Evolutionary conservation across 2,888 invertebrate genomes (phyloP), one percentile per base, ranked within the genome.

Genomic region (Saturnia japonica): DNA sequence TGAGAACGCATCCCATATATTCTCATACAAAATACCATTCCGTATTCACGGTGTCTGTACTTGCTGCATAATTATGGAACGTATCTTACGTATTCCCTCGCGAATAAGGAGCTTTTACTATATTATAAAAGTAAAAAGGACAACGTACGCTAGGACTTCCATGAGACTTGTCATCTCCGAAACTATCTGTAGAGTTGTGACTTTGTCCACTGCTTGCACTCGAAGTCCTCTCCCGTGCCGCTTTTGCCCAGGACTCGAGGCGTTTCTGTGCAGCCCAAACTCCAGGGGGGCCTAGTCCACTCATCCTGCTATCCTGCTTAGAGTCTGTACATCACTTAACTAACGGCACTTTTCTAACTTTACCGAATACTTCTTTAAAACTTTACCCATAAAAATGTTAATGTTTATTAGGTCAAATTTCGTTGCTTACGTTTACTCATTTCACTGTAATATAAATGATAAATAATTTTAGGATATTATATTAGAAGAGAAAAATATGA

Each of bases 261-360:
- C 96, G 91, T 86, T 96, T 96, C 88, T 97, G 96, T 42, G 96
- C 96, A 74, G 96, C 96, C 96, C 96, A 97, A 79, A 96, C 96
- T 73, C 96, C 95, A 22, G 96, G 96, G 72, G 96, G 96, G 78
- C 96, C 96, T 80, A 96, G 91, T 72, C 96, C 96, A 88, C 96
- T 95, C 95, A 95, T 95, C 72, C 76, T 86, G 73, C 72, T 74
- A 95, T 95, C 72, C 76, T 86, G 73, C 72, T 74, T 73, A 77
- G 71, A 79, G 74, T 77, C 71, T 70, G 77, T 73, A 75, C 84
- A 82, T 82, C 80, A 85, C 84, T 81, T 74, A 72, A 76, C 74
- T 72, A 67, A 73, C 42, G 71, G 25, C 66, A 68, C 62, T 16
- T 60, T 3, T 60, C 11, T 12, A 25, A 60, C 28, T 6, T 3